phyloP scores from a whole-genome alignment of 1,140 invertebrate genomes.

The Leptinotarsa texana region DNA sequence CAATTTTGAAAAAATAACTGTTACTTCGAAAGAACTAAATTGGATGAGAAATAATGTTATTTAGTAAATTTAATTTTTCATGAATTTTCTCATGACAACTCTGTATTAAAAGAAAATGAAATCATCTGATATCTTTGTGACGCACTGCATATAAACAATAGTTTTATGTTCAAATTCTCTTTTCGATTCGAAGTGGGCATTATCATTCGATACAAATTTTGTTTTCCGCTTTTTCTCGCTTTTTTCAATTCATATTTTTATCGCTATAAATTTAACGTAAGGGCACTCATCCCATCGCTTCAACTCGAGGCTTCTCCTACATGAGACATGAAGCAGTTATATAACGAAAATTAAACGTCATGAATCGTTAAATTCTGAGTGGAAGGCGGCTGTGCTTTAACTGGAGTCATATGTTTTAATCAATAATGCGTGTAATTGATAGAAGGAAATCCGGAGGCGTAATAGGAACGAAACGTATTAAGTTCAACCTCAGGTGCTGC shows the following conservation, averaged over 20 bases:
- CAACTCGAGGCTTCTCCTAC: not conserved
- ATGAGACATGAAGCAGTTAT: not conserved
- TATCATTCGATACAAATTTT: not conserved
- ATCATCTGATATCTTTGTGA: too few species aligned
- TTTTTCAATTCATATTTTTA: conserved; percentile 15
- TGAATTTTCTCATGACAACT: too few species aligned
- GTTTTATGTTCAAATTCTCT: too few species aligned
- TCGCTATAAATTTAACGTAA: conserved; percentile 22
- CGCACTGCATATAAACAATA: too few species aligned
- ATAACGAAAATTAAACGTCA: conserved; percentile 35
- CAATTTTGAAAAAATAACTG: too few species aligned
- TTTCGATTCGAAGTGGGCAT: too few species aligned
- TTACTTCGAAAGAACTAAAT: too few species aligned
- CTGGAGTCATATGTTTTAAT: conserved; percentile 34
- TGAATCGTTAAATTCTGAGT: conserved; percentile 25
- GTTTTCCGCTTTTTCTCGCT: not conserved
- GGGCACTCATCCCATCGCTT: conserved; percentile 14
- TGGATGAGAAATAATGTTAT: too few species aligned
- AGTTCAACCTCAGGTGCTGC: conserved; percentile 9
- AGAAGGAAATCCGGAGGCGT: conserved; percentile 13
- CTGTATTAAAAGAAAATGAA: too few species aligned
- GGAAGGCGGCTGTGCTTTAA: conserved; percentile 25
- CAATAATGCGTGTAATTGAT: conserved; percentile 41
- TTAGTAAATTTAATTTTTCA: too few species aligned
- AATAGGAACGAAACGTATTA: not conserved